These are phyloP conservation scores for Diploptera punctata DNA, from an alignment of 2,888 invertebrate genomes.

Conservation along the genomic window DNA sequence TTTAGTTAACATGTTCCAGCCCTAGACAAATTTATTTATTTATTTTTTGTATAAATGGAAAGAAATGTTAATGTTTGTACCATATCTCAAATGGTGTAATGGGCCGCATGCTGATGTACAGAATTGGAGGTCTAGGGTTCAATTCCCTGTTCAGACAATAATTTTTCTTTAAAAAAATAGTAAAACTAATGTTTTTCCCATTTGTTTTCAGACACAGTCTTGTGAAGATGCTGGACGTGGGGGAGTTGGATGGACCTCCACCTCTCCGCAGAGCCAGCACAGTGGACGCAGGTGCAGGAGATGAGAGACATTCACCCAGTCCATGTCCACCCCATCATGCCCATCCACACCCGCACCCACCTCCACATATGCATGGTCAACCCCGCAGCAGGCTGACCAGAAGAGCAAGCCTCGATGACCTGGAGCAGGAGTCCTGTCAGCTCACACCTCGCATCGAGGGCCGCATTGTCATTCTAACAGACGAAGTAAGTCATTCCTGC, in stretches of 20 bases:
- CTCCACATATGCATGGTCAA: conserved; percentile 33
- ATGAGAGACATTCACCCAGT: conserved; percentile 38
- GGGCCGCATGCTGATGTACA: too few species aligned
- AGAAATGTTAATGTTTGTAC: too few species aligned
- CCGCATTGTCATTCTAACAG: conserved; percentile 76
- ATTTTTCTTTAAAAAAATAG: too few species aligned
- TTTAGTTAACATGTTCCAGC: too few species aligned
- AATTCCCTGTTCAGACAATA: too few species aligned
- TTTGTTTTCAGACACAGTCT: conserved; percentile 67
- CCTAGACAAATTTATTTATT: too few species aligned
- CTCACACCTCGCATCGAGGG: conserved; percentile 83
- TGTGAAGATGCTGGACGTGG: conserved; percentile 77
- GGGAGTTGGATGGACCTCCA: conserved; percentile 74
- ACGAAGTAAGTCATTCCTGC: conserved; percentile 75
- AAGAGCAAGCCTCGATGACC: conserved; percentile 78
- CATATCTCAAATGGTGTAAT: too few species aligned
- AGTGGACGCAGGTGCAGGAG: conserved; percentile 38
- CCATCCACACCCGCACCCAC: conserved; percentile 42
- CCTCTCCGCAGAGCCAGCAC: conserved; percentile 61
- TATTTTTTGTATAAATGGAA: too few species aligned
- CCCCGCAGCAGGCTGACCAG: conserved; percentile 59
- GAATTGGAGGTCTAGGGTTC: too few species aligned
- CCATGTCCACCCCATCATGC: conserved; percentile 44
- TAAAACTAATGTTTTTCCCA: too few species aligned
- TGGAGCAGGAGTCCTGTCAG: conserved; percentile 82